Conservation (phyloP, 2,888 invertebrate genomes). For the Helleia helle region DNA sequence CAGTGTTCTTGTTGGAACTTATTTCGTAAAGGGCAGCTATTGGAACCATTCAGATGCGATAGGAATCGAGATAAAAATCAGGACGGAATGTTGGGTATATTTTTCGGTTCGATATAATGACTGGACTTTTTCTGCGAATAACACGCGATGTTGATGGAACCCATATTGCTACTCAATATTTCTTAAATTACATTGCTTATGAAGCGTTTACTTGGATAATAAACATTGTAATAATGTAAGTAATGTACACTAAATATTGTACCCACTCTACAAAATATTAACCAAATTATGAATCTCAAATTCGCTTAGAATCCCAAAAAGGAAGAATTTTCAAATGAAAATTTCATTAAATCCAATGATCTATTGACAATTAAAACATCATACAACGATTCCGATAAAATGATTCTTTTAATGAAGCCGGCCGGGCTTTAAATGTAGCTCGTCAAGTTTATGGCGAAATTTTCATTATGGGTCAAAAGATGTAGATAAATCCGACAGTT, state of each 20-base stretch:
- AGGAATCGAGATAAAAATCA: too few relatives aligned
- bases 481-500: slow-evolving; percentile 5
- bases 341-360: background rate
- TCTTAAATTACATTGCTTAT: too few relatives aligned
- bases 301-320: background rate
- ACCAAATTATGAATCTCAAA: background rate
- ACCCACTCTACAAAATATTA: background rate
- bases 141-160: too few relatives aligned
- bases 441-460: background rate
- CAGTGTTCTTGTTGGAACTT: too few relatives aligned
- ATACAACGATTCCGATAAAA: background rate
- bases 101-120: too few relatives aligned
- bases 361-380: background rate
- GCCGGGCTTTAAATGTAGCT: background rate
- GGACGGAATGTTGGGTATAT: too few relatives aligned
- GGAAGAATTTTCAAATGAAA: too few relatives aligned
- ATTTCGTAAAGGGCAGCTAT: too few relatives aligned
- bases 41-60: too few relatives aligned
- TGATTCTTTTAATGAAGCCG: too few relatives aligned
- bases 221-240: background rate
- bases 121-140: too few relatives aligned
- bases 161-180: too few relatives aligned
- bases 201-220: background rate
- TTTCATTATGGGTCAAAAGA: slow-evolving; percentile 1
- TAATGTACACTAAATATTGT: background rate